Conservation (phyloP, 2,113 vertebrate genomes). For the Larimichthys polyactis region DNA sequence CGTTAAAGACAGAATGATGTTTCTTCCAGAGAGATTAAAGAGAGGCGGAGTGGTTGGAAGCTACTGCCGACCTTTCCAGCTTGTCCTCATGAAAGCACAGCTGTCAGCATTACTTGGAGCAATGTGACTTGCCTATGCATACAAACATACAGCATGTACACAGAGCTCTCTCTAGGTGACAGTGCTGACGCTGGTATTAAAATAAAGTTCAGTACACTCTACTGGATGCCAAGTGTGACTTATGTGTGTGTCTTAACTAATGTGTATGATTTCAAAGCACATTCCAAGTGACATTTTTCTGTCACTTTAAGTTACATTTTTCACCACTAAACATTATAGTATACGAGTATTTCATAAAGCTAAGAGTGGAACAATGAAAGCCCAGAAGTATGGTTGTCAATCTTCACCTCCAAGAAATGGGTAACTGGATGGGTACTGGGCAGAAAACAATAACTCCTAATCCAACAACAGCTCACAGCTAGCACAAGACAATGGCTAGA, state of each 20-base stretch:
- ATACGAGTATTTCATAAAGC: neutral
- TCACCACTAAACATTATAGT: neutral
- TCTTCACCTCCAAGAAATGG: neutral
- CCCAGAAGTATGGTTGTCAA: neutral
- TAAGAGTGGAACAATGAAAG: neutral
- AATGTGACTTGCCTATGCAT: neutral
- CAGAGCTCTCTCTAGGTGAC: slow-evolving; percentile 6
- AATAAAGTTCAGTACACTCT: neutral
- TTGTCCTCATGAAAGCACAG: neutral
- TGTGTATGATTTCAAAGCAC: neutral
- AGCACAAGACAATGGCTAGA: neutral
- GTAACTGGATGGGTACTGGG: too few relatives aligned
- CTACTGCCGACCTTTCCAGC: neutral
- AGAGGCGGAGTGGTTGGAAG: neutral
- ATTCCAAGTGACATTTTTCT: neutral
- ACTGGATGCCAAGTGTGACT: neutral
- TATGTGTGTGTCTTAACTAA: neutral
- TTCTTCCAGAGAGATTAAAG: neutral
- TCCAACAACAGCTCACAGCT: neutral
- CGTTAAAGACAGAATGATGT: neutral
- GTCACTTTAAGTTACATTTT: neutral
- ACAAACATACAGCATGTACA: neutral
- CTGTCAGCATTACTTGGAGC: slow-evolving; percentile 2
- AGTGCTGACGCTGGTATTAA: neutral
- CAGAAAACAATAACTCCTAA: too few relatives aligned